Conservation (phyloP, 2,113 vertebrate genomes). For the Psittacula cyanocephala region DNA sequence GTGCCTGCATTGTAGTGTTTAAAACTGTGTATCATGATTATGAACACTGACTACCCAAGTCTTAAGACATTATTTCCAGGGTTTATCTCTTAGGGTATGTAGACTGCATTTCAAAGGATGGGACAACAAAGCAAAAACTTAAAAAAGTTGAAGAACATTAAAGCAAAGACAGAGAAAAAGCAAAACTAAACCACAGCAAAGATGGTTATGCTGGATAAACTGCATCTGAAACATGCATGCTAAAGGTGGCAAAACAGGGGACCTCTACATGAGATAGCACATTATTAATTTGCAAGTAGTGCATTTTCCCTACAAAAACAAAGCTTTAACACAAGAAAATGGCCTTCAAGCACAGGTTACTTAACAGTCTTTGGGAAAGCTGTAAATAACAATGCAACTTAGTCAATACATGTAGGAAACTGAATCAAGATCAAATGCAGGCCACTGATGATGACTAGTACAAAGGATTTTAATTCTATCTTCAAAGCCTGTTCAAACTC, state of each 20-base stretch:
- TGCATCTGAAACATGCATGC: neutral
- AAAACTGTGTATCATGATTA: neutral
- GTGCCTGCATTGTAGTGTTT: neutral
- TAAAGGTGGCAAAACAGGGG: neutral
- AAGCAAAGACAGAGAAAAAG: neutral
- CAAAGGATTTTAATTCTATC: neutral
- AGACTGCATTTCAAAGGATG: neutral
- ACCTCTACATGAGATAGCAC: neutral
- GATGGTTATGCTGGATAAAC: neutral
- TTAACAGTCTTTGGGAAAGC: neutral
- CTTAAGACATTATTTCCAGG: neutral
- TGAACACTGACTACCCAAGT: neutral
- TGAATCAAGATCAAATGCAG: constrained; percentile 11
- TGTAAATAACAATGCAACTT: neutral
- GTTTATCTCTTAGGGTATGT: neutral
- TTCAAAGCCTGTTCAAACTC: constrained; percentile 11
- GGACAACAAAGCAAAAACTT: neutral
- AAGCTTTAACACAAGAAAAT: neutral
- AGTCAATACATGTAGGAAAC: neutral
- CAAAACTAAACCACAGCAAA: neutral
- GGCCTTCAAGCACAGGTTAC: neutral
- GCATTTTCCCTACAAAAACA: neutral
- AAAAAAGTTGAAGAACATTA: neutral
- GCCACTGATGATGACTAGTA: neutral
- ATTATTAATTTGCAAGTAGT: neutral